Base-by-base conservation (phyloP, 2,113 vertebrate genomes). In the Shinisaurus crocodilurus region DNA sequence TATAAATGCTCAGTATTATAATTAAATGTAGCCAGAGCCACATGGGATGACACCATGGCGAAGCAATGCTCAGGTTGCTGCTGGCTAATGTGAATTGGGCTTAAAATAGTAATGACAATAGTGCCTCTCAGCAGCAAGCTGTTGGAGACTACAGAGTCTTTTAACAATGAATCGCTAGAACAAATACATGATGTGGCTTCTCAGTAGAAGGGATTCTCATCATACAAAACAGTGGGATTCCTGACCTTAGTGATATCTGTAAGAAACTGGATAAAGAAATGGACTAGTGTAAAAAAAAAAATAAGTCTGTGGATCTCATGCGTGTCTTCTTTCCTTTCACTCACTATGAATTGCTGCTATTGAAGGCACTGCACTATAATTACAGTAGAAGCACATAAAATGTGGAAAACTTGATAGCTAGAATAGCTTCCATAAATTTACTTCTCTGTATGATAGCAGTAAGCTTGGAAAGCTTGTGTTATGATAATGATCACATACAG, bases 381-480 rank as follows among this genome's bases (percentile, higher is more conserved):
- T 75, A 82, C 27, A 90, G 70, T 50, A 50, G 75, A 32, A 40
- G 76, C 37, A 45, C 76, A 85, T 89, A 75, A 83, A 74, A 86
- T 13, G 5, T n/a, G 83, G 84, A 82, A 92, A 69, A 86, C 65
- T 37, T 65, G 65, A 45, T 87, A n/a, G 70, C 45, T 29, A 82
- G 54, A 93, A 43, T 0, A 75, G 72, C 54, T 88, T 92, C 82
- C 90, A 54, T 88, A 77, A 82, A 77, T 90, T 86, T 91, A 29
- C 0, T 93, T 90, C 91, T 89, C 82, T 60, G 67, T 43, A 7
- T 79, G 85, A 65, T 0, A 48, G 85, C 76, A 86, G 45, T 57
- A 65, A 45, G n/a, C 67, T 65, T 92, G 93, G 89, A 83, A 91
- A 80, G 25, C 88, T 81, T 77, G 4, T 77, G 50, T 85, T 83